Base-by-base conservation (phyloP, 23 tunicate genomes). In the Trididemnum miniatum region DNA sequence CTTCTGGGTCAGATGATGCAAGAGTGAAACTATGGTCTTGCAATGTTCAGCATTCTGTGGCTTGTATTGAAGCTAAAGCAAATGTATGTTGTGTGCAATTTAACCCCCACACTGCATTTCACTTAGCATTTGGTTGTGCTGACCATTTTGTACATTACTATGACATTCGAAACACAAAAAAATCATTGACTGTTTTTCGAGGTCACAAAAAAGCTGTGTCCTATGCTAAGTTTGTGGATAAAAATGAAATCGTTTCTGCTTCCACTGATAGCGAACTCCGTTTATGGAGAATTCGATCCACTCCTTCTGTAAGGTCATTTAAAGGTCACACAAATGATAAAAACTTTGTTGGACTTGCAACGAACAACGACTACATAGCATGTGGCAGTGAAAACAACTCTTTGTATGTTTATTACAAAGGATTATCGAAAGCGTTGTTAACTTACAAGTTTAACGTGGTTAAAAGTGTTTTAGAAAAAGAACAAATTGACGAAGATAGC, bases 121-220 rank as follows among this genome's bases (percentile, higher is more conserved):
- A 95, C 64, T 39, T 95, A 29, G 96, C 90, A 32, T 95, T 95
- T 83, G 99, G 99, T 1, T 84, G 96, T 72, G 99, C 99, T 72
- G 99, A 95, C 65, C 99, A 95, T 66, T 90, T 86, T 80, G 94
- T 95, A 1, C 99, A 95, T 86, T 95, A 95, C 51, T 95, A 95
- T 80, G 99, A 95, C 67, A 90, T 95, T 30, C 66, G 99, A 27
- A 89, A 86, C 82, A 77, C 99, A 2, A 90, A 90, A 37, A 60
- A 86, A 49, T 63, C 99, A 2, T 50, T 95, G 31, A 37, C 85
- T 5, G 89, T 95, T 9, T 95, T 89, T 75, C 91, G 96, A 29
- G 99, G 99, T 2, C 99, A 95, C 86, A 95, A 95, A 37, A 95
- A 95, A 65, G 99, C 99, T 1, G 99, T 95, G 51, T 95, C 99